Evolutionary conservation across 2,888 invertebrate genomes (phyloP), one percentile per base, ranked within the genome.

Genomic region (Phengaris arion): DNA sequence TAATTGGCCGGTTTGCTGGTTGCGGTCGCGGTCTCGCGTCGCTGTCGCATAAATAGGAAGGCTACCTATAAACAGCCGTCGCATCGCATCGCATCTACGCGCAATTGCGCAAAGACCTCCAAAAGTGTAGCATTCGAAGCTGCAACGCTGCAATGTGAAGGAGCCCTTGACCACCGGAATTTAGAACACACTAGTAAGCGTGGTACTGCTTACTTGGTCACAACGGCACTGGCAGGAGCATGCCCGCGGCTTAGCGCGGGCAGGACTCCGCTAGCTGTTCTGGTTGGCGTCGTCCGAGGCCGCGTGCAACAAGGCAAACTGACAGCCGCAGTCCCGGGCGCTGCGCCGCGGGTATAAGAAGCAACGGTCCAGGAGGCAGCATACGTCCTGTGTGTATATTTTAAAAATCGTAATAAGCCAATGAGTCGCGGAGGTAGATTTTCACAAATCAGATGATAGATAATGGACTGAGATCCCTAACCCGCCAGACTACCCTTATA

Each of bases 361-460:
- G 95, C 97, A 97, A 94, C 96, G 96, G 94, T 97, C 97, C 95
- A 97, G 96, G 83, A 97, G 94, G 91, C 97, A 97, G 96, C 97
- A 97, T 89, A 97, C 96, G 94, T 96, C 96, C 95, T 96, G 93
- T 35, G 35, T 35, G 4, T 89, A 90, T 89, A 90, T 86, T 91
- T 86, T 83, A 46, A 70, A 15, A 10, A 13, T 45, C 51, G 64
- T 45, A 48, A 15, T 57, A 10, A 46, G 3, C 64, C 64, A 64
- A 52, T 52, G 35, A 35, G 52, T 48, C 48, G 48, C 48, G 48
- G 48, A 48, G 48, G 48, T 1, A 5, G 48, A 48, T 48, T 48
- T 3, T 48, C 6, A 7, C 48, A 8, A 48, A 48, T 48, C 48
- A 8, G 8, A 48, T 48, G 46, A 46, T 0, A 22, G 22, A 22